A percentile compares a stretch with the other conserved stretches of the same genome.
Evolutionary conservation across 2,113 vertebrate genomes (phyloP).

Genomic region (Corapipo altera): DNA sequence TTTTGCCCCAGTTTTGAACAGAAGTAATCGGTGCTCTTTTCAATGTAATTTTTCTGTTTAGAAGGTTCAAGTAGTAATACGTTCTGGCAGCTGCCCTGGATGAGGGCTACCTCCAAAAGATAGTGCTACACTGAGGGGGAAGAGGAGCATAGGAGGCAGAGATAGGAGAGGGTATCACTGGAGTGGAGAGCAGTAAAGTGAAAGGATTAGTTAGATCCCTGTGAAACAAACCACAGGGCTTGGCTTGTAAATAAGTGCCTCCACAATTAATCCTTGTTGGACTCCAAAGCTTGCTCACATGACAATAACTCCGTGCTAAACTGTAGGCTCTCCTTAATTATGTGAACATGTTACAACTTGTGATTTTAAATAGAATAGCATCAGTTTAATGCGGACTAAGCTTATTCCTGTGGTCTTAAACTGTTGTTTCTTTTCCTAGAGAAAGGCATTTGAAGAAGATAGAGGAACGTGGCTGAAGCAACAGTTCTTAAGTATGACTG

Average conservation of each 20-base stretch:
- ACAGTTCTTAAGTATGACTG: constrained; percentile 93
- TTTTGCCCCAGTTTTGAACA: background rate
- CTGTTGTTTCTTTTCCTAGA: constrained; percentile 70
- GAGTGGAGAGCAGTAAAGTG: background rate
- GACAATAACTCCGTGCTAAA: background rate
- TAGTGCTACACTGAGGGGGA: background rate
- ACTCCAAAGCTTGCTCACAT: background rate
- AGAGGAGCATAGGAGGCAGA: background rate
- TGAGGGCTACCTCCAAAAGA: background rate
- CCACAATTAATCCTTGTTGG: background rate
- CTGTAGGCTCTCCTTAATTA: background rate
- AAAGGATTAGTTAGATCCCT: background rate
- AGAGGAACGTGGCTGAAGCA: constrained; percentile 91
- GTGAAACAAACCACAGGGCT: background rate
- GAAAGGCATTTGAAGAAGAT: constrained; percentile 92
- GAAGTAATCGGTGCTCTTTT: background rate
- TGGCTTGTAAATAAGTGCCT: background rate
- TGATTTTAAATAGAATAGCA: background rate
- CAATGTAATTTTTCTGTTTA: background rate
- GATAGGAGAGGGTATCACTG: background rate
- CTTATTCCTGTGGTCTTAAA: background rate
- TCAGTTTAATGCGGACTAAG: background rate
- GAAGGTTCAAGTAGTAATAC: background rate
- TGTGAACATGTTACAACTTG: background rate
- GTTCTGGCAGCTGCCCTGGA: background rate